phyloP scores from a whole-genome alignment of 2,797 vertebrate species.

The Graptemys geographica region DNA sequence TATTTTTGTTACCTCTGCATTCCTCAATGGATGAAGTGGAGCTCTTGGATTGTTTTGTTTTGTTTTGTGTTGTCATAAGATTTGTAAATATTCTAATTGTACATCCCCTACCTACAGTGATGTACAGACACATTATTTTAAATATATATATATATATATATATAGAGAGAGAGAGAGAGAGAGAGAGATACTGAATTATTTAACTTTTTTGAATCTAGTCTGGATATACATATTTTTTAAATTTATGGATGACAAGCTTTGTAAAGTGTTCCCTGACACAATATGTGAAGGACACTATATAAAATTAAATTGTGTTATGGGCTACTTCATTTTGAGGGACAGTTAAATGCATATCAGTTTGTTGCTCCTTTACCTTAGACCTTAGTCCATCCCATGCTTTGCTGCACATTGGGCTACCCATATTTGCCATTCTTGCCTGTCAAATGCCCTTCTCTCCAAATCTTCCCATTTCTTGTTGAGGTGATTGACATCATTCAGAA shows the following conservation, averaged over 20 bases:
- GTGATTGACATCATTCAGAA: no score
- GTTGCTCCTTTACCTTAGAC: background rate
- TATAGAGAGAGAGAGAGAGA: background rate
- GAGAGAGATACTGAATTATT: background rate
- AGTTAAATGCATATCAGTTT: background rate
- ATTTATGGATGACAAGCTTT: background rate
- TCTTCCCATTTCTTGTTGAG: no score
- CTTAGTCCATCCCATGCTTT: no score
- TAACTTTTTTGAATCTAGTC: background rate
- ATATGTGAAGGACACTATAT: background rate
- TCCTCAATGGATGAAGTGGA: background rate
- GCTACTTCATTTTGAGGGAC: background rate
- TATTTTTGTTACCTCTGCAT: background rate
- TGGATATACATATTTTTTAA: background rate
- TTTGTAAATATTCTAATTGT: background rate
- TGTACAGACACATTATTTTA: background rate
- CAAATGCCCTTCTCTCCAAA: no score
- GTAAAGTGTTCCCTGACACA: background rate
- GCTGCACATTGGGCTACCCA: no score
- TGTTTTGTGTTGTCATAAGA: background rate
- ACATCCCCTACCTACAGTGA: background rate
- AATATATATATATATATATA: background rate
- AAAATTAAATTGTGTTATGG: background rate
- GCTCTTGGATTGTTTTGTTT: background rate
- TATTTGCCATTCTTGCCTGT: no score